Conservation (phyloP, 1,140 invertebrate genomes). For the Zaprionus inermis region DNA sequence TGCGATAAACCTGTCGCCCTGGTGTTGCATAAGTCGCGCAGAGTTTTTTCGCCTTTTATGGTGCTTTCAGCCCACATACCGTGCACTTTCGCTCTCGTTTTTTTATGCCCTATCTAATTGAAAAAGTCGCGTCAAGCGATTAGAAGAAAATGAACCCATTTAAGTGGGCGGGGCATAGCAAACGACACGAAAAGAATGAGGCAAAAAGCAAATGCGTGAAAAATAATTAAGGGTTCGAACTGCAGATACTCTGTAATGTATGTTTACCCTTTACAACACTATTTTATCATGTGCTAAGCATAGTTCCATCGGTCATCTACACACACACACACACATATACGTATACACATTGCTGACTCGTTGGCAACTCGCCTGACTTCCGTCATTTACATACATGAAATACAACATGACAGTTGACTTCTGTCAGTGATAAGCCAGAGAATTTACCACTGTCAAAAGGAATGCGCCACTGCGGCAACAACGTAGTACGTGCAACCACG, state of each 20-base stretch:
- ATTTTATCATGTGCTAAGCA: not conserved
- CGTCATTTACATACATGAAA: conserved; percentile 68
- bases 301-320: not conserved
- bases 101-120: not conserved
- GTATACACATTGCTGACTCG: too few relatives aligned
- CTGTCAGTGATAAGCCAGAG: conserved; percentile 74
- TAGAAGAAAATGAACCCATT: conserved; percentile 30
- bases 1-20: conserved; percentile 49
- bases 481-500: conserved; percentile 22
- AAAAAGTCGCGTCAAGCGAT: conserved; percentile 34
- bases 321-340: too few relatives aligned
- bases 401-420: conserved; percentile 83
- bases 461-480: conserved; percentile 14
- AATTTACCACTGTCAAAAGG: conserved; percentile 60
- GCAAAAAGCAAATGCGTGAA: not conserved
- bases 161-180: conserved; percentile 11
- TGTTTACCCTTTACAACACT: not conserved
- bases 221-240: not conserved
- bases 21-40: conserved; percentile 55
- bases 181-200: conserved; percentile 19
- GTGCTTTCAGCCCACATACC: conserved; percentile 32
- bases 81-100: conserved; percentile 61
- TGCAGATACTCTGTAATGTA: not conserved
- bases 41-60: conserved; percentile 7
- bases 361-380: conserved; percentile 71